A percentile compares a stretch with the other conserved stretches of the same genome.
Conservation (phyloP, 2,797 vertebrate genomes). For the Vultur gryphus region DNA sequence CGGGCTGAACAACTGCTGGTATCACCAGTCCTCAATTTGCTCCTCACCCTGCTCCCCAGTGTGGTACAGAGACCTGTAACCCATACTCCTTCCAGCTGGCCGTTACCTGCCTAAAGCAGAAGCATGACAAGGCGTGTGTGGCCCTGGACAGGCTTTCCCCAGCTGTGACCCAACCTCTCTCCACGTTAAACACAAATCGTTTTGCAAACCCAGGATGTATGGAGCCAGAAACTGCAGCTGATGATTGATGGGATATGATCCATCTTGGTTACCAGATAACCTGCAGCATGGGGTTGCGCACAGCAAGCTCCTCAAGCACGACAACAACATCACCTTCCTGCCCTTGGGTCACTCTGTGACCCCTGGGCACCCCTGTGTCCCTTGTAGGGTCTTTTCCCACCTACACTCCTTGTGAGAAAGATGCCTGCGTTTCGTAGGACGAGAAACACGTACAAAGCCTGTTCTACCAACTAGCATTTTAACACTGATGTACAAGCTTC, state of each 20-base stretch:
- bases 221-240: not conserved
- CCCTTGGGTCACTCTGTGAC: not conserved
- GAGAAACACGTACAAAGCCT: not conserved
- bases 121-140: not conserved
- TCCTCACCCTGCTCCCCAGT: not conserved
- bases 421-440: not conserved
- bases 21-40: not conserved
- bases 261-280: not conserved
- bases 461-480: not conserved
- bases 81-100: not conserved
- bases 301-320: not conserved
- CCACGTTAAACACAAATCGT: not conserved
- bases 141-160: not conserved
- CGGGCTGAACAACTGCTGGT: not conserved
- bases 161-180: not conserved
- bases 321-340: not conserved
- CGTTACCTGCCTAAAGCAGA: not conserved
- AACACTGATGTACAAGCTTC: not conserved
- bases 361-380: not conserved
- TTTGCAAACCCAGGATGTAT: not conserved
- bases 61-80: not conserved
- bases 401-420: not conserved
- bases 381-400: not conserved
- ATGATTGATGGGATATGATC: not conserved
- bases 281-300: not conserved